Percentiles rank a stretch among this genome's conserved stretches.
These are phyloP conservation scores for Ctenosaura bakeri DNA, from an alignment of 2,797 vertebrate genomes.

Conservation along the genomic window DNA sequence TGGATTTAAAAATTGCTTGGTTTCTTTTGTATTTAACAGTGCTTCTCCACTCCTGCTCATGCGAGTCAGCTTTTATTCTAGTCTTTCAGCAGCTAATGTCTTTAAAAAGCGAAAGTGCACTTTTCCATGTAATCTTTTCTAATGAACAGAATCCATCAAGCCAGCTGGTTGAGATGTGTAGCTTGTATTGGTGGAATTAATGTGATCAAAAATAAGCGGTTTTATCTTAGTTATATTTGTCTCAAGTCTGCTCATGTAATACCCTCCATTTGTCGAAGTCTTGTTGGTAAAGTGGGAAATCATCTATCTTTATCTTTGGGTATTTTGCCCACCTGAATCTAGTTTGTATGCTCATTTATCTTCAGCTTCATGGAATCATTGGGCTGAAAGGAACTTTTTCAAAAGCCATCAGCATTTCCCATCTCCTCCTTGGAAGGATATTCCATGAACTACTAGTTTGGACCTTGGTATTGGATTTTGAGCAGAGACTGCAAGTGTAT, in stretches of 20 bases:
- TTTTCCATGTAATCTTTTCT: slow-evolving; percentile 12
- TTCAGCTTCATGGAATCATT: not conserved
- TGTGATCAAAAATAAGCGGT: slow-evolving; percentile 21
- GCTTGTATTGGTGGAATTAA: not conserved
- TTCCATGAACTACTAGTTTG: not conserved
- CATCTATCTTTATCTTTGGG: not conserved
- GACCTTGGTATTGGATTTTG: not conserved
- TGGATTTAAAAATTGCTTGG: not conserved
- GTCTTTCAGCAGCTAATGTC: not conserved
- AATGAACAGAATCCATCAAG: not conserved
- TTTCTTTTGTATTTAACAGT: not conserved
- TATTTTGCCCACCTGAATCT: not conserved
- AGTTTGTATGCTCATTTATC: not conserved
- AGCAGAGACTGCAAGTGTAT: not conserved
- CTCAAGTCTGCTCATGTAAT: not conserved
- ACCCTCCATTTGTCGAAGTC: slow-evolving; percentile 1
- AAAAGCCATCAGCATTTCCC: not conserved
- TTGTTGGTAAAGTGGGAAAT: slow-evolving; percentile 26
- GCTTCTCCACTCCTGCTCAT: not conserved
- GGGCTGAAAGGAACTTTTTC: not conserved
- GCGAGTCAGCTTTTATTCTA: not conserved
- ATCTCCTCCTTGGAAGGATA: not conserved
- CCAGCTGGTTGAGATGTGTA: not conserved
- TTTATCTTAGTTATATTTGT: slow-evolving; percentile 23
- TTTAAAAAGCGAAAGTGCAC: not conserved